These are phyloP conservation scores for Epsilonema sp. DNA, from an alignment of 2,888 invertebrate genomes.

Conservation along the genomic window DNA sequence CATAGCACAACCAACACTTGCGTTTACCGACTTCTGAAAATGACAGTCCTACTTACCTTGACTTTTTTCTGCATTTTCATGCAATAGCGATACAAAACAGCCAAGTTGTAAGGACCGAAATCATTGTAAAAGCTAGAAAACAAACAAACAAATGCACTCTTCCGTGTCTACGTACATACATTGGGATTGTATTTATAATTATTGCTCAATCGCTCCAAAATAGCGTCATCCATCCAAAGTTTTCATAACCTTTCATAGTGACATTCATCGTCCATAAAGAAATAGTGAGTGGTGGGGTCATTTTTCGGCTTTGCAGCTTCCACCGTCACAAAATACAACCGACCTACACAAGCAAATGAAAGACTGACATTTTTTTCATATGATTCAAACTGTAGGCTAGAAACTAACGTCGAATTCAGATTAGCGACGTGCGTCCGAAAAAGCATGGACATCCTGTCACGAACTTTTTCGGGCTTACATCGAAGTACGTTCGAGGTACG, in stretches of 20 bases:
- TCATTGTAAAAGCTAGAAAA: conserved; percentile 56
- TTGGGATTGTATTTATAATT: background rate
- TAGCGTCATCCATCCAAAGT: too few species aligned
- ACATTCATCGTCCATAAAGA: conserved; percentile 67
- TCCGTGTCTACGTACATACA: too few species aligned
- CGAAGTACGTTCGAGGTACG: too few species aligned
- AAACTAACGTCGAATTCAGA: too few species aligned
- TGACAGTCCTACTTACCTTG: conserved; percentile 39
- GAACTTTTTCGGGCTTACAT: too few species aligned
- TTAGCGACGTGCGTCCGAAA: too few species aligned
- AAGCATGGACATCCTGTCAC: too few species aligned
- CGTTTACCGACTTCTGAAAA: too few species aligned
- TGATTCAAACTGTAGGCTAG: too few species aligned
- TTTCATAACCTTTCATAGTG: conserved; percentile 77
- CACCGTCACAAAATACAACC: conserved; percentile 72
- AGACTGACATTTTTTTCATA: too few species aligned
- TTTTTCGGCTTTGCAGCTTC: conserved; percentile 50
- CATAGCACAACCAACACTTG: too few species aligned
- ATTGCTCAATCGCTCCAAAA: conserved; percentile 16
- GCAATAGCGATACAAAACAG: conserved; percentile 78
- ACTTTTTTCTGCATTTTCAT: conserved; percentile 57
- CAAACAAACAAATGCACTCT: background rate
- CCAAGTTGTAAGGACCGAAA: conserved; percentile 88
- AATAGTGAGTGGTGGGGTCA: conserved; percentile 62
- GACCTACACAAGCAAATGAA: conserved; percentile 54